Base-by-base conservation (phyloP, 2,113 vertebrate genomes). In the Myxocyprinus asiaticus region DNA sequence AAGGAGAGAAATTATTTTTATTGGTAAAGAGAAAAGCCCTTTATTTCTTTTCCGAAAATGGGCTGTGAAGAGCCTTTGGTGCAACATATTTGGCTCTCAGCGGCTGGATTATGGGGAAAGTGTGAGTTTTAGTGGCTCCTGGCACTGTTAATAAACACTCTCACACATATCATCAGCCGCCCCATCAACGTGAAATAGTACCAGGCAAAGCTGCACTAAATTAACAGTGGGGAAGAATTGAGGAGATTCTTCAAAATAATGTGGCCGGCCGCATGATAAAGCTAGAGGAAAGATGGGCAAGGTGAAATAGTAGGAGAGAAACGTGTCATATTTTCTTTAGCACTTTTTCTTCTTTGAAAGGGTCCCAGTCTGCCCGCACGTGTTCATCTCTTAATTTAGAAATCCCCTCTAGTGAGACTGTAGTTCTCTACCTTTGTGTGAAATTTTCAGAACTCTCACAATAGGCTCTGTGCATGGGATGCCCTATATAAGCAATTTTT, bases 211-310 rank as follows among this genome's bases (percentile, higher is more conserved):
- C 77, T n/a, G 33, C 78, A 78, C 68, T 82, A 81, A 76, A 84
- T 76, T 66, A 81, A 81, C 70, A 67, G 68, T 67, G 42, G 62
- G 62, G 79, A 81, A 71, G 80, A 84, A 83, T 69, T 56, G 81
- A 69, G 64, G 78, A 77, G 70, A 83, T 86, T 86, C 67, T 78
- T 84, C 83, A 84, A 79, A 78, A 78, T 81, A 84, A 83, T 79
- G 85, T 81, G 44, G 56, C 78, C 12, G 8, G 66, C 7, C 47
- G 17, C 67, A 74, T 67, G 79, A 76, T 83, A 73, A 77, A 81
- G 71, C 50, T 67, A 81, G 74, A 71, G 75, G 80, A 80, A 84
- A 80, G 85, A 82, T 83, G 66, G 72, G 73, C 82, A 86, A 84
- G 80, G 80, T 86, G 80, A 83, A 77, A 82, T 70, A 68, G 68